phyloP scores from a whole-genome alignment of 2,888 invertebrate genomes.

The Drosophila emarginata region DNA sequence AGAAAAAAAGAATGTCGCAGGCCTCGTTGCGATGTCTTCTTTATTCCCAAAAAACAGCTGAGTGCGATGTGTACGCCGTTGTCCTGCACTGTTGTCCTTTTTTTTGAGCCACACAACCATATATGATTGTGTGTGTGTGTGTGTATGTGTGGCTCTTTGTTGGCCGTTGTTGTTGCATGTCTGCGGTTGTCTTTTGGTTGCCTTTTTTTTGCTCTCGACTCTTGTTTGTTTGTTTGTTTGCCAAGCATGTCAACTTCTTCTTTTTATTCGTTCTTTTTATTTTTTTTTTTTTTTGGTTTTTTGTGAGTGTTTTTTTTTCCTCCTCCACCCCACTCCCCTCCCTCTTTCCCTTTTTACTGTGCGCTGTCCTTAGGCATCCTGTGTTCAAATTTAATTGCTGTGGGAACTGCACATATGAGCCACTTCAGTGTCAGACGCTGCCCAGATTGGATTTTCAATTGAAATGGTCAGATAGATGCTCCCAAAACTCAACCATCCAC shows the following conservation, averaged over 20 bases:
- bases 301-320: not conserved
- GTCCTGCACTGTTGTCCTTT: constrained; percentile 43
- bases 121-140: constrained; percentile 43
- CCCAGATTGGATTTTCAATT: constrained; percentile 75
- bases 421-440: constrained; percentile 57
- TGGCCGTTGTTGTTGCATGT: constrained; percentile 52
- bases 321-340: not conserved
- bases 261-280: not conserved
- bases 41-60: constrained; percentile 65
- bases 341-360: constrained; percentile 19
- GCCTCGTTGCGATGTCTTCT: constrained; percentile 64
- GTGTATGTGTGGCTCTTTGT: constrained; percentile 43
- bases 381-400: constrained; percentile 82
- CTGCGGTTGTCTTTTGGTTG: constrained; percentile 73
- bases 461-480: constrained; percentile 59
- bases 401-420: constrained; percentile 82
- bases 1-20: not conserved
- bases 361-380: constrained; percentile 60
- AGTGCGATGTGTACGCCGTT: constrained; percentile 42
- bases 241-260: constrained; percentile 66
- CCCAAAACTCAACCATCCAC: constrained; percentile 10
- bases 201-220: constrained; percentile 36
- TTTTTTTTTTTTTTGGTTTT: constrained; percentile 14
- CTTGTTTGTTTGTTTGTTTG: constrained; percentile 71
- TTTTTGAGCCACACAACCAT: constrained; percentile 24